Percentiles rank a stretch among this genome's conserved stretches.
Evolutionary conservation across 2,888 invertebrate species (phyloP).

Genomic region (Mechanitis messenoides): DNA sequence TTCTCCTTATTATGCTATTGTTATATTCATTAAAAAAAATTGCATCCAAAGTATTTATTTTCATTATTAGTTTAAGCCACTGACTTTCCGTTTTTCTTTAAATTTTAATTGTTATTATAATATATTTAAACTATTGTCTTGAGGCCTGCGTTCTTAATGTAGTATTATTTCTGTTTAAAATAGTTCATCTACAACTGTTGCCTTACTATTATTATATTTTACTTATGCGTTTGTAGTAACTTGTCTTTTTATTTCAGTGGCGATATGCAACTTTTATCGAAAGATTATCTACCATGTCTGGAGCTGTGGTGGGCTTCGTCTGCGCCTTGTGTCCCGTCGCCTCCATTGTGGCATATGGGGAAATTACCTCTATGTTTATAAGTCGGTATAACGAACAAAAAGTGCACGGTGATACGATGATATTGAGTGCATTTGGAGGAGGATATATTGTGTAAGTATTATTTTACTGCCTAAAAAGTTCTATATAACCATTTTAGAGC

Average conservation of each 20-base stretch:
- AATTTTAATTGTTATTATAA: no score
- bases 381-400: constrained; percentile 58
- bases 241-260: constrained; percentile 49
- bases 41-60: no score
- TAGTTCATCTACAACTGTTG: no score
- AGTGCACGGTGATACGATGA: constrained; percentile 54
- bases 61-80: no score
- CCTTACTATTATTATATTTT: neutral
- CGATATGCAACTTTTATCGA: constrained; percentile 57
- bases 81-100: no score
- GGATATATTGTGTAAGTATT: constrained; percentile 67
- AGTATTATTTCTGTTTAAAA: no score
- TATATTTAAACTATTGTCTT: no score
- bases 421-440: constrained; percentile 71
- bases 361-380: constrained; percentile 78
- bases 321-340: constrained; percentile 62
- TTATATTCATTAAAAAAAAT: no score
- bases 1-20: no score
- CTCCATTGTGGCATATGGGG: constrained; percentile 79
- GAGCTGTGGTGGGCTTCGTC: constrained; percentile 43
- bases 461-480: neutral
- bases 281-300: constrained; percentile 39
- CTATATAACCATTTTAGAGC: no score
- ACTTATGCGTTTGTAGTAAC: neutral
- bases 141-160: no score